Evolutionary conservation across 2,888 invertebrate species (phyloP).

Genomic region (Eupithecia subfuscata): DNA sequence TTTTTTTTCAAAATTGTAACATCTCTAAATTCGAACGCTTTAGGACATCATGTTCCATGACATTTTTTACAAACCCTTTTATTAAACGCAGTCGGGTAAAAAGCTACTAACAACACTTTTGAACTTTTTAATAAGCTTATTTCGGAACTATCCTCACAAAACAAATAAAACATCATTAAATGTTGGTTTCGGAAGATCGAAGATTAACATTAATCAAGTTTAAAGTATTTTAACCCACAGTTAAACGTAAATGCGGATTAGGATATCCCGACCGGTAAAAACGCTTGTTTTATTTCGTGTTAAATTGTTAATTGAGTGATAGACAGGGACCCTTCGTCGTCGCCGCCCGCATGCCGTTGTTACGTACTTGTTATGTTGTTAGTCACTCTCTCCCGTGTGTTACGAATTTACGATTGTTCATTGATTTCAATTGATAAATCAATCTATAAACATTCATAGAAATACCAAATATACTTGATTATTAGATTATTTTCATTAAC

Average conservation of each 20-base stretch:
- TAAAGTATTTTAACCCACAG: not conserved
- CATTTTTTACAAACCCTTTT: too few species aligned
- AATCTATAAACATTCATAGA: not conserved
- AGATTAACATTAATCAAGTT: not conserved
- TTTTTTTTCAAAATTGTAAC: too few species aligned
- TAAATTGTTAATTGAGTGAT: slow-evolving; percentile 27
- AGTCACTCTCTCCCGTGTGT: not conserved
- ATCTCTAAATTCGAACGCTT: too few species aligned
- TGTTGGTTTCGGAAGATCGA: not conserved
- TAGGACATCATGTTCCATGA: too few species aligned
- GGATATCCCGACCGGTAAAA: slow-evolving; percentile 4
- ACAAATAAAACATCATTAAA: not conserved
- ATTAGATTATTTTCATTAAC: not conserved
- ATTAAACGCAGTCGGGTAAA: too few species aligned
- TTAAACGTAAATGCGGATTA: slow-evolving; percentile 4
- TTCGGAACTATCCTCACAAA: not conserved
- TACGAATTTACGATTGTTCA: not conserved
- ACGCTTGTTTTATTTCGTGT: slow-evolving; percentile 23
- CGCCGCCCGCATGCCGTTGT: slow-evolving; percentile 22
- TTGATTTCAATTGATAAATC: not conserved
- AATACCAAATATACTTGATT: not conserved
- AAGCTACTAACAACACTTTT: not conserved
- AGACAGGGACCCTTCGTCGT: not conserved
- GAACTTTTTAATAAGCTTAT: not conserved
- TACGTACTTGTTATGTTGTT: not conserved